Percentiles rank a stretch among this genome's conserved stretches.
Conservation (phyloP, 2,113 vertebrate species). For the Sprattus sprattus region DNA sequence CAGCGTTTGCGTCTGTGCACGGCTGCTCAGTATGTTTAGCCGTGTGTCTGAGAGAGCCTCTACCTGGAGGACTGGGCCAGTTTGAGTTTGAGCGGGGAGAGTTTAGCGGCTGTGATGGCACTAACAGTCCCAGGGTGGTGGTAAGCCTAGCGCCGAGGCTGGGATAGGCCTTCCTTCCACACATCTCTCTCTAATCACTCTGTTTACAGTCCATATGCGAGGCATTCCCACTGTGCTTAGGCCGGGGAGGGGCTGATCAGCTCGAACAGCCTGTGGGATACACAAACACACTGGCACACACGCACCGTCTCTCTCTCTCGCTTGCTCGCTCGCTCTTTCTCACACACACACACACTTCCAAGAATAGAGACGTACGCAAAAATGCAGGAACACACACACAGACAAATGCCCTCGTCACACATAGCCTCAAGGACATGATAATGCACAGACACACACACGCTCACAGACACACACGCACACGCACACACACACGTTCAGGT, state of each 20-base stretch:
- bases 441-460: neutral
- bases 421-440: neutral
- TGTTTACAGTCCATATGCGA: conserved; percentile 78
- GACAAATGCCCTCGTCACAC: neutral
- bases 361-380: neutral
- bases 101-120: conserved; percentile 65
- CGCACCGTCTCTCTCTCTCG: neutral
- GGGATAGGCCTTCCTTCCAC: conserved; percentile 26
- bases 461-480: neutral
- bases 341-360: neutral
- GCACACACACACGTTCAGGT: neutral
- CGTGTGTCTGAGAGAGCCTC: conserved; percentile 41
- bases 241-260: conserved; percentile 39
- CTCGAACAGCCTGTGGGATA: conserved; percentile 24
- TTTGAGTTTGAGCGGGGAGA: conserved; percentile 66
- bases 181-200: conserved; percentile 65
- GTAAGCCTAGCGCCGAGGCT: conserved; percentile 70
- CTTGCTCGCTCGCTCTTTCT: too few species aligned
- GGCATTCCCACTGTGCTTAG: conserved; percentile 41
- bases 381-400: neutral
- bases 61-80: conserved; percentile 55
- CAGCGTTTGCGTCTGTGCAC: conserved; percentile 15
- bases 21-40: conserved; percentile 32
- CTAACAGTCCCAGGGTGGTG: conserved; percentile 73
- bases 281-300: conserved; percentile 21